Conservation (phyloP, 1,140 invertebrate species). For the Drosophila baimaii region DNA sequence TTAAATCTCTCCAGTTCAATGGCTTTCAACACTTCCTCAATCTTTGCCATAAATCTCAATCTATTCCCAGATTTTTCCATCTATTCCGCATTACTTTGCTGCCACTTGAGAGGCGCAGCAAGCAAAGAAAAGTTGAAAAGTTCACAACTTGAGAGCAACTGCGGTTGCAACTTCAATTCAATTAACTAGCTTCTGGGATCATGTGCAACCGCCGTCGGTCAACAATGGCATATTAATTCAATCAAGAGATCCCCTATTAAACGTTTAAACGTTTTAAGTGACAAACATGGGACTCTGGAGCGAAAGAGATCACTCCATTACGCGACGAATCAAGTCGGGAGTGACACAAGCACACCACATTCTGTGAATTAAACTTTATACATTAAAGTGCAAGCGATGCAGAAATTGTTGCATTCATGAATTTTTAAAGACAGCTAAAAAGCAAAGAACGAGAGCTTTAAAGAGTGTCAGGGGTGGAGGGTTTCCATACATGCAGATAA, state of each 20-base stretch:
- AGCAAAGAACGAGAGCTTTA: conserved; percentile 19
- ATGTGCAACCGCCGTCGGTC: conserved; percentile 38
- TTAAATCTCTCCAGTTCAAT: not conserved
- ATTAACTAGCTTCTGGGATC: conserved; percentile 56
- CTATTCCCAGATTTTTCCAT: conserved; percentile 22
- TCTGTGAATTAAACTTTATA: conserved; percentile 76
- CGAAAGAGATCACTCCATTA: conserved; percentile 38
- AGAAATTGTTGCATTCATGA: conserved; percentile 70
- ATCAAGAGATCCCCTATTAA: conserved; percentile 80
- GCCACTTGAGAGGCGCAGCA: conserved; percentile 25
- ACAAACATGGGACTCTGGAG: conserved; percentile 64
- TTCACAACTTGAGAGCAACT: conserved; percentile 58
- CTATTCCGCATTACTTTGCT: conserved; percentile 13
- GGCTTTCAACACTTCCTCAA: not conserved
- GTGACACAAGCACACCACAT: conserved; percentile 58
- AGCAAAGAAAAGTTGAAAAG: conserved; percentile 66
- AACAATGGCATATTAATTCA: conserved; percentile 80
- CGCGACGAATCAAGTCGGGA: conserved; percentile 33
- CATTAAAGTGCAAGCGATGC: conserved; percentile 65
- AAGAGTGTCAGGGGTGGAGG: conserved; percentile 49
- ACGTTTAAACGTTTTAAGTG: conserved; percentile 71
- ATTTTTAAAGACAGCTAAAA: conserved; percentile 59
- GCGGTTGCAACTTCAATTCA: conserved; percentile 68
- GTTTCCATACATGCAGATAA: conserved; percentile 30
- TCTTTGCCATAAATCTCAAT: conserved; percentile 24